Evolutionary conservation across 2,888 invertebrate species (phyloP), one percentile per base, ranked within the genome.

Genomic region (Lepidochitona cinerea): DNA sequence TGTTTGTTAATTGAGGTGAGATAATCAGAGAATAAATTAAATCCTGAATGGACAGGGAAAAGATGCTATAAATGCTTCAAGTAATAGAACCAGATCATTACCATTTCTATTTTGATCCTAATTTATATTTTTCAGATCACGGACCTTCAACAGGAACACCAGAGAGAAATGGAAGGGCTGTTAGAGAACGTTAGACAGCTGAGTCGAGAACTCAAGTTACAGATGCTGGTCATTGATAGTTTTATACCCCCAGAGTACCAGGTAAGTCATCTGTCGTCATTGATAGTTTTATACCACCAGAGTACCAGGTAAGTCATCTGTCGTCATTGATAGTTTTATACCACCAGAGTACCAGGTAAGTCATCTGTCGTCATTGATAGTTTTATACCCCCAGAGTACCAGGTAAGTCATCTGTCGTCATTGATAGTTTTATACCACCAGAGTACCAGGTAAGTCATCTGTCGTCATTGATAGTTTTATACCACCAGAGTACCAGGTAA

Each of bases 171-270:
- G 94, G 99, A 99, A 91, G 96, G 96, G 0, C 94, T 99, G 26
- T 92, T 98, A 81, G 98, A 99, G 90, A 97, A 96, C 83, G 96
- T 98, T 68, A 92, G 98, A 18, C 95, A 97, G 72, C 93, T 99
- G 70, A 95, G 95, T 73, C 92, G 97, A 72, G 99, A 99, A 91
- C 93, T 98, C 59, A 96, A 97, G 76, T 92, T 98, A 0, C 96
- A 98, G 68, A 96, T 96, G 90, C 92, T 97, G 6, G 95, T 99
- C 82, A 94, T 99, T 49, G 96, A 97, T 89, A 94, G 94, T 64
- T 98, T 97, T 89, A 97, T 99, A 90, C 99, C 99, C 0, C 94
- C 94, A 84, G 96, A 97, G 89, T 98, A 97, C 91, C 95, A 97
- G 93, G 96, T 96, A 82, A 49, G 49, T 7, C 23, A n/a, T n/a